phyloP scores from a whole-genome alignment of 2,797 vertebrate genomes.

The Valencia hispanica region DNA sequence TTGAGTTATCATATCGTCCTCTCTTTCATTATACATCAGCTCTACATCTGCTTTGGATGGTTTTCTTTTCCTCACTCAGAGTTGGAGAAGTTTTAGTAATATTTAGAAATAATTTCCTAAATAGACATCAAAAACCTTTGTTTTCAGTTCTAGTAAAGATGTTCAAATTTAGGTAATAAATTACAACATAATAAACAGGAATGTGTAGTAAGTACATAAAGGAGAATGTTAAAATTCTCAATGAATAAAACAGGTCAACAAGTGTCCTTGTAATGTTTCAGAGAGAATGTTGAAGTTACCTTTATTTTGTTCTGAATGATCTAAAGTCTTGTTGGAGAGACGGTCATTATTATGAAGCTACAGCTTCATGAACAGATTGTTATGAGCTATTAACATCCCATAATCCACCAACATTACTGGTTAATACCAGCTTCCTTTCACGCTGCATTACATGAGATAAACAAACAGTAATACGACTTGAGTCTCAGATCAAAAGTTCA shows the following conservation, averaged over 20 bases:
- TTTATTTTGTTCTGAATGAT: no score
- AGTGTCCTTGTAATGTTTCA: neutral
- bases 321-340: no score
- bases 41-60: neutral
- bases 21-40: neutral
- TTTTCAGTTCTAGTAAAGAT: neutral
- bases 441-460: no score
- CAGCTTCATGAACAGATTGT: neutral
- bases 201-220: neutral
- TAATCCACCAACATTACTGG: no score
- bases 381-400: neutral
- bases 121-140: neutral
- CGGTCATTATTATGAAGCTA: neutral
- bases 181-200: neutral
- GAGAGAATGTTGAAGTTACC: no score
- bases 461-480: no score
- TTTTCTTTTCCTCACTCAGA: neutral
- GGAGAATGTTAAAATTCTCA: neutral
- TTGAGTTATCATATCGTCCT: neutral
- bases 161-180: neutral
- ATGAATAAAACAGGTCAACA: neutral
- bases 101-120: neutral
- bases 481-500: no score
- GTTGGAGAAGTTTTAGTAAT: neutral
- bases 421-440: no score